Base-by-base conservation (phyloP, 2,888 invertebrate genomes). In the Leptura quadrifasciata region DNA sequence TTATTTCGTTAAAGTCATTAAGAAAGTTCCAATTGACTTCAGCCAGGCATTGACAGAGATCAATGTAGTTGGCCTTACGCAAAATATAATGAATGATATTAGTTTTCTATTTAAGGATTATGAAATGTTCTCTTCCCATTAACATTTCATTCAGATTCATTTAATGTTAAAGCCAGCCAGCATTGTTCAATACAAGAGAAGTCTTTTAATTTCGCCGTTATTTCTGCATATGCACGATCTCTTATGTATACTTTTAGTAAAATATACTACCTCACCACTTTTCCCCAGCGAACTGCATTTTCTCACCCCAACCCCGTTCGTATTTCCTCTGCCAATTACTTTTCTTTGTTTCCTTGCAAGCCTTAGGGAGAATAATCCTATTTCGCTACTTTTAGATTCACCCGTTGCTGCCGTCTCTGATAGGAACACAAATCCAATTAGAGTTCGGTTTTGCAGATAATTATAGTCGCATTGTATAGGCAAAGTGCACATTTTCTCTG, bases 281-380 rank as follows among this genome's bases (percentile, higher is more conserved):
- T 39, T 47, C 47, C 47, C 47, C 17, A 47, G 47, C n/a, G 47
- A 47, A 52, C 31, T 21, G 27, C 18, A 20, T 21, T 67, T 54
- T 55, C 55, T 17, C 67, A 17, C 18, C 67, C 21, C 12, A 60
- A 5, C 60, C 17, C 60, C 31, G 15, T 27, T 24, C 24, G 10
- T 9, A 2, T 24, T 9, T 21, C 54, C 55, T 17, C 55, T 24
- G 31, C 55, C 55, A 52, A 67, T 67, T 67, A 67, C 17, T 55
- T n/a, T 47, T 27, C 67, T 55, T 67, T 67, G 67, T 67, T 67
- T 63, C 39, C 39, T n/a, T 54, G 24, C 35, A 2, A 2, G 18
- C 63, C 63, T 9, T 10, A 54, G 67, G 67, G 54, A 27, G 17
- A 54, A 24, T 67, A 67, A 67, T 67, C 12, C 54, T 21, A 54